Conservation (phyloP, 1,140 invertebrate species). For the Gonatopus flavifemur region DNA sequence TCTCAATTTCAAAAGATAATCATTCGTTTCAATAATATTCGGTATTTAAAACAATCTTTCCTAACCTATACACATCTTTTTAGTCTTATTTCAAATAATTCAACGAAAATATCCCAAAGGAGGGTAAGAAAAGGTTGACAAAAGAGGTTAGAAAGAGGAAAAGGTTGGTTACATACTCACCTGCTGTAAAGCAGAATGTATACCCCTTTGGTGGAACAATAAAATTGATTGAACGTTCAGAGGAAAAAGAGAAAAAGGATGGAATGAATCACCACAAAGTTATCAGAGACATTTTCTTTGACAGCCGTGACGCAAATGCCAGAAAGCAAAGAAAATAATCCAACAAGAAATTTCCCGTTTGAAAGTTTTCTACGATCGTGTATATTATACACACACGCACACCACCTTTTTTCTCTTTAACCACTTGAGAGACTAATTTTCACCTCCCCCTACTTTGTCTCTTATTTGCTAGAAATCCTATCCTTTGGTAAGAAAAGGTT, state of each 20-base stretch:
- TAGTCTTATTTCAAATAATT: too few relatives aligned
- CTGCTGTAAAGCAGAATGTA: constrained; percentile 20
- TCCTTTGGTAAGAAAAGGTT: too few relatives aligned
- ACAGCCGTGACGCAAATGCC: constrained; percentile 17
- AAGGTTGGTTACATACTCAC: constrained; percentile 1
- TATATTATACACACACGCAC: neutral
- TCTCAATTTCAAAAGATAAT: too few relatives aligned
- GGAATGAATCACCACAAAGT: constrained; percentile 33
- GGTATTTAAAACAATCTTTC: too few relatives aligned
- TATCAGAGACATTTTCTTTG: constrained; percentile 39
- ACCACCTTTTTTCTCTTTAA: neutral
- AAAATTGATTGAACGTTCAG: constrained; percentile 8
- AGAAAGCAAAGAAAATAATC: constrained; percentile 12
- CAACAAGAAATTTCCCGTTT: constrained; percentile 19
- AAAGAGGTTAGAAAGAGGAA: neutral
- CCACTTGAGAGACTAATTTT: too few relatives aligned
- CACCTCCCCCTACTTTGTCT: too few relatives aligned
- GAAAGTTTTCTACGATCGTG: neutral
- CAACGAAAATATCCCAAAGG: too few relatives aligned
- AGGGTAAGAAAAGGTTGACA: too few relatives aligned
- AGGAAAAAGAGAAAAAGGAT: constrained; percentile 15
- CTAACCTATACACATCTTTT: too few relatives aligned
- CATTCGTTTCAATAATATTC: too few relatives aligned
- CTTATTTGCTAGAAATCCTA: too few relatives aligned
- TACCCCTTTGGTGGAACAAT: constrained; percentile 9